Base-by-base conservation (phyloP, 2,888 invertebrate species). In the Timandra comae region DNA sequence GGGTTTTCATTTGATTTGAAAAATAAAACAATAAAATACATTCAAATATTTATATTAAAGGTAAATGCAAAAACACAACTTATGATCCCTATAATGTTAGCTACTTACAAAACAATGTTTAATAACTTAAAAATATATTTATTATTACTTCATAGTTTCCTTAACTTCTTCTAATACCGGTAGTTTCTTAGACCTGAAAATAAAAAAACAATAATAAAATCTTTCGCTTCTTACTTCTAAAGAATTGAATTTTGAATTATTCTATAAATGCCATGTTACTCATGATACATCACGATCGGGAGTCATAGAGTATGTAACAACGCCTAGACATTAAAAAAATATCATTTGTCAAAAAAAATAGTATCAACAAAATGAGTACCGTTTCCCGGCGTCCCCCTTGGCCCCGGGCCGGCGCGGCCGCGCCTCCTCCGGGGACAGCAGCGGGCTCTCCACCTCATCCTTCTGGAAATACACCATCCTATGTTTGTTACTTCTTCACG, bases 121-220 rank as follows among this genome's bases (percentile, higher is more conserved):
- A n/a, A 49, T 49, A 56, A 45, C 36, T 54, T 45, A 53, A 36
- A 43, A 37, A 41, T 42, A 50, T 46, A 53, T n/a, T n/a, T n/a
- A n/a, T 52, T 53, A 50, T 52, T 37, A 53, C 46, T 62, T 62
- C 30, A 58, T 61, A 41, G 48, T 57, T 51, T 61, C 54, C 42
- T 62, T 63, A 61, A 27, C 57, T 63, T 67, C 71, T 50, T 72
- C 70, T 49, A 59, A 33, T 31, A 52, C 46, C 7, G 62, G 47
- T 36, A 50, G 43, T 58, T 64, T 72, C 47, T 55, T 74, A 5
- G 75, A 59, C 34, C 80, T 80, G 69, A 22, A 72, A 73, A 26
- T 7, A 20, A 2, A 20, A 2, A 20, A 7, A 7, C 20, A 20
- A 7, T 2, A 20, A 2, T 20, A 1, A 20, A 20, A n/a, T n/a